phyloP scores from a whole-genome alignment of 2,113 vertebrate genomes.

The Archocentrus centrarchus region DNA sequence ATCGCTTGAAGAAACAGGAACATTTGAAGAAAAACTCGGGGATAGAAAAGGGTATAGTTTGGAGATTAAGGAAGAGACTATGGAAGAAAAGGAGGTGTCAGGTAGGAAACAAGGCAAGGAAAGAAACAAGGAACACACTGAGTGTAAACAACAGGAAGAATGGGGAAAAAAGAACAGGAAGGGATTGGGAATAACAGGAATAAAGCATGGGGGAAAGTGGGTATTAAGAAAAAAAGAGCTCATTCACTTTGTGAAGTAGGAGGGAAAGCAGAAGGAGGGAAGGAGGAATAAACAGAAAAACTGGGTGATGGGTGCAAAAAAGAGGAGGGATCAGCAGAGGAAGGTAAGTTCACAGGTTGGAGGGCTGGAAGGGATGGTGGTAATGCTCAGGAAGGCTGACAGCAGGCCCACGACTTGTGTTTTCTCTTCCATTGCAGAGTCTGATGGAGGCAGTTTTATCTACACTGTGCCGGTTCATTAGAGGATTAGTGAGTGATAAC shows the following conservation, averaged over 20 bases:
- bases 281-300: neutral
- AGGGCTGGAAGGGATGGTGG: neutral
- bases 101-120: neutral
- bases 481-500: conserved; percentile 71
- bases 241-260: neutral
- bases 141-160: neutral
- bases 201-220: neutral
- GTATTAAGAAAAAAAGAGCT: neutral
- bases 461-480: conserved; percentile 66
- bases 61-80: neutral
- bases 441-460: conserved; percentile 63
- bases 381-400: neutral
- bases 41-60: neutral
- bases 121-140: neutral
- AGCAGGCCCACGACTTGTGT: neutral
- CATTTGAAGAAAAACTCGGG: neutral
- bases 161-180: neutral
- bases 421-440: conserved; percentile 50
- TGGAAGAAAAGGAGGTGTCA: neutral
- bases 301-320: neutral
- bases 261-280: neutral
- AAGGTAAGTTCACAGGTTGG: neutral
- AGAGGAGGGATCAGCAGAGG: neutral
- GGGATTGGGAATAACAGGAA: neutral
- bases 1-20: neutral